Base-by-base conservation (phyloP, 64 coral and sea anemone genomes). In the Actinia tenebrosa region DNA sequence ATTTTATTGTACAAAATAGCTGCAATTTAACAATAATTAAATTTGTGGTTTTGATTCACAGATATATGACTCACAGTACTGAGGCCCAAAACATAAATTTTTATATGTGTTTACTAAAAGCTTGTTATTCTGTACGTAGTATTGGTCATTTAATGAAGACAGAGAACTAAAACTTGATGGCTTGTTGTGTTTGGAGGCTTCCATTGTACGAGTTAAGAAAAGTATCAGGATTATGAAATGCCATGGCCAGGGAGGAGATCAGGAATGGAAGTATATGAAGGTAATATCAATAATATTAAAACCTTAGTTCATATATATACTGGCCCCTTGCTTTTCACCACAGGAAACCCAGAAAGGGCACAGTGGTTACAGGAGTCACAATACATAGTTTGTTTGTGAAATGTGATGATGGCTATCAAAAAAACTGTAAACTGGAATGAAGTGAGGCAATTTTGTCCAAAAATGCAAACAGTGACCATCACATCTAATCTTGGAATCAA, bases 111-210 rank as follows among this genome's bases (percentile, higher is more conserved):
- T 75, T 75, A 43, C n/a, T 37, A 30, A 30, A 14, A 37, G 26
- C 3, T 42, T 30, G 26, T 80, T 80, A 37, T 77, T 64, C 78
- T 53, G 43, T 13, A 90, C 87, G 15, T 79, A 97, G 94, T 87
- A 90, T 43, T 97, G 94, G 94, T 83, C 88, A 27, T 80, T 93
- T 63, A 97, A 97, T 82, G 88, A 97, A 92, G 88, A 93, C 46
- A 68, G 86, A 18, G 94, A 97, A 17, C 82, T 97, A 20, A 97
- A 97, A 71, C 85, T 97, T 53, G 80, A 97, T 71, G 89, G 91
- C 54, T 45, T 81, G 9, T 69, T 97, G 37, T 97, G 94, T 50
- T 50, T 97, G 60, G 94, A 97, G n/a, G 77, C 82, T 45, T 87
- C 89, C 17, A 89, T 78, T 55, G 75, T 46, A 60, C 27, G 79